Evolutionary conservation across 2,888 invertebrate species (phyloP).

Genomic region (Trisateles emortualis): DNA sequence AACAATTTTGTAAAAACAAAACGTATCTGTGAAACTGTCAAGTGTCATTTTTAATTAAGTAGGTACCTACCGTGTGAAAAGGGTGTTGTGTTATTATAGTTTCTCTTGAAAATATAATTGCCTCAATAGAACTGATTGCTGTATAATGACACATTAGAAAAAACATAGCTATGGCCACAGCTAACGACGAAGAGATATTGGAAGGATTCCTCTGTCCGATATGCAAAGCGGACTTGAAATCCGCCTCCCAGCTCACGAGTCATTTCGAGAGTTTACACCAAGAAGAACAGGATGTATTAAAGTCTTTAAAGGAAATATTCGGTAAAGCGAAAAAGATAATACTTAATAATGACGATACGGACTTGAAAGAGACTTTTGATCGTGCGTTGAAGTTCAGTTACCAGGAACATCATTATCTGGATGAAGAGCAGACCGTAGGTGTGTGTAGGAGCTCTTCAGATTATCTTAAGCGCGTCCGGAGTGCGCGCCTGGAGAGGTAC

Average conservation of each 20-base stretch:
- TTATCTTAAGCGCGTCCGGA: conserved; percentile 90
- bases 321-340: conserved; percentile 94
- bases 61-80: conserved; percentile 27
- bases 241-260: conserved; percentile 92
- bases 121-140: conserved; percentile 4
- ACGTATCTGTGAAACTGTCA: conserved; percentile 12
- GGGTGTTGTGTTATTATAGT: conserved; percentile 26
- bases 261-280: conserved; percentile 97
- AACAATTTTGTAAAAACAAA: conserved; percentile 25
- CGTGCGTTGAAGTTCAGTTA: conserved; percentile 78
- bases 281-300: conserved; percentile 94
- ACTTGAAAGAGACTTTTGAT: conserved; percentile 87
- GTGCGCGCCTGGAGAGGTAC: conserved; percentile 92
- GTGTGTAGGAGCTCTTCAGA: conserved; percentile 89
- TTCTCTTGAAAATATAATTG: conserved; percentile 27
- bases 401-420: conserved; percentile 67
- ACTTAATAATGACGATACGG: conserved; percentile 82
- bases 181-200: conserved; percentile 88
- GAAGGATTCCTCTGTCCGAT: conserved; percentile 99
- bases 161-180: conserved; percentile 68
- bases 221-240: conserved; percentile 96
- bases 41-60: conserved; percentile 15
- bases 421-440: conserved; percentile 89
- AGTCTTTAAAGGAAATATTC: conserved; percentile 93
- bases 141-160: conserved; percentile 35